phyloP scores from a whole-genome alignment of 2,888 invertebrate genomes.

The Agonopterix subpropinquella region DNA sequence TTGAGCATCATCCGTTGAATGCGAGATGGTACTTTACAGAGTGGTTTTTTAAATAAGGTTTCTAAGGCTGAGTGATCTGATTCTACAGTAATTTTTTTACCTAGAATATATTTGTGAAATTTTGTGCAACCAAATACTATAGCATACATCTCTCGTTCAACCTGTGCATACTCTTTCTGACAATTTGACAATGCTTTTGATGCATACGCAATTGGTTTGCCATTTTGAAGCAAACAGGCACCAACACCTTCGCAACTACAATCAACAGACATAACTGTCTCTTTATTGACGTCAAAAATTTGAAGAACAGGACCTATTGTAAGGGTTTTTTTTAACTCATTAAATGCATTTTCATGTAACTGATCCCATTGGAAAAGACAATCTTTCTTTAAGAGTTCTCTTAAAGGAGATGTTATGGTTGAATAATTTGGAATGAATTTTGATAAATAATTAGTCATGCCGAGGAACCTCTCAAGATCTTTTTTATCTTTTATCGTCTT shows the following conservation, averaged over 20 bases:
- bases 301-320: background rate
- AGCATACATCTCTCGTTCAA: slow-evolving; percentile 5
- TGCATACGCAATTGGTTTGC: slow-evolving; percentile 3
- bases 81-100: slow-evolving; percentile 1
- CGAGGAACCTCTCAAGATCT: background rate
- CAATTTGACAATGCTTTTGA: slow-evolving; percentile 1
- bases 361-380: background rate
- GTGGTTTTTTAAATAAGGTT: slow-evolving; percentile 3
- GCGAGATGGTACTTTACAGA: background rate
- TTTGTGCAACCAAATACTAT: slow-evolving; percentile 4
- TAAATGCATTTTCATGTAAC: background rate
- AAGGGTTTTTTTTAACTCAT: background rate
- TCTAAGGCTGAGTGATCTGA: slow-evolving; percentile 4
- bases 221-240: background rate
- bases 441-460: too few species aligned
- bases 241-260: background rate
- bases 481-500: background rate
- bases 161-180: too few species aligned
- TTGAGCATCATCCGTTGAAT: slow-evolving; percentile 4
- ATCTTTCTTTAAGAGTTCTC: too few species aligned
- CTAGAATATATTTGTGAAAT: slow-evolving; percentile 5
- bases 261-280: slow-evolving; percentile 2
- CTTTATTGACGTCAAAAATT: background rate
- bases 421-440: too few species aligned
- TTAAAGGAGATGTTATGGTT: too few species aligned